Evolutionary conservation across 2,888 invertebrate species (phyloP).

Genomic region (Hipparchia sbordonii): DNA sequence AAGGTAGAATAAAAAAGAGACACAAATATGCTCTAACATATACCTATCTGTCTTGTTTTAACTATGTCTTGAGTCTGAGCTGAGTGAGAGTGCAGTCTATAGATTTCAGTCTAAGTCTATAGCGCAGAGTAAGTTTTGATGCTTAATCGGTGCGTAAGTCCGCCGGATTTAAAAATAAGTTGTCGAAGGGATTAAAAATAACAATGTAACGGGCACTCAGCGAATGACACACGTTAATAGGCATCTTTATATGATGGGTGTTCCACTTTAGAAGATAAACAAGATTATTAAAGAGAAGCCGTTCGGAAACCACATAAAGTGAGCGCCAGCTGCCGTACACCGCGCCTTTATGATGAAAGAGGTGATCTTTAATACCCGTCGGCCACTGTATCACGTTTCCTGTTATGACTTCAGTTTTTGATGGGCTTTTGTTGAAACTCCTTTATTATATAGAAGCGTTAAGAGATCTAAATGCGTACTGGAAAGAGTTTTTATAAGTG

Average conservation of each 20-base stretch:
- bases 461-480: slow-evolving; percentile 64
- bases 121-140: slow-evolving; percentile 8
- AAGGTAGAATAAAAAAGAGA: too few species aligned
- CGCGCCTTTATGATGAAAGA: slow-evolving; percentile 78
- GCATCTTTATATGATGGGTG: slow-evolving; percentile 67
- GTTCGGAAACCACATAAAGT: slow-evolving; percentile 78
- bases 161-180: slow-evolving; percentile 33
- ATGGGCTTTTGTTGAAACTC: slow-evolving; percentile 70
- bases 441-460: slow-evolving; percentile 71
- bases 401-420: slow-evolving; percentile 81
- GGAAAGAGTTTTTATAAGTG: slow-evolving; percentile 56
- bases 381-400: slow-evolving; percentile 78
- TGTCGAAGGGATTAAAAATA: slow-evolving; percentile 39
- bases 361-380: slow-evolving; percentile 63
- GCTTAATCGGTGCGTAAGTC: slow-evolving; percentile 22
- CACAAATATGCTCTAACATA: too few species aligned
- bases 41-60: too few species aligned
- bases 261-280: slow-evolving; percentile 77
- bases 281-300: slow-evolving; percentile 77
- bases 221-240: slow-evolving; percentile 59
- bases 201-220: slow-evolving; percentile 40
- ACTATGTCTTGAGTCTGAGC: too few species aligned
- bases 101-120: too few species aligned
- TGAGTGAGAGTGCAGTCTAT: too few species aligned
- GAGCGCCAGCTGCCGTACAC: slow-evolving; percentile 74